phyloP scores from a whole-genome alignment of 2,113 vertebrate species.

The Suncus etruscus region DNA sequence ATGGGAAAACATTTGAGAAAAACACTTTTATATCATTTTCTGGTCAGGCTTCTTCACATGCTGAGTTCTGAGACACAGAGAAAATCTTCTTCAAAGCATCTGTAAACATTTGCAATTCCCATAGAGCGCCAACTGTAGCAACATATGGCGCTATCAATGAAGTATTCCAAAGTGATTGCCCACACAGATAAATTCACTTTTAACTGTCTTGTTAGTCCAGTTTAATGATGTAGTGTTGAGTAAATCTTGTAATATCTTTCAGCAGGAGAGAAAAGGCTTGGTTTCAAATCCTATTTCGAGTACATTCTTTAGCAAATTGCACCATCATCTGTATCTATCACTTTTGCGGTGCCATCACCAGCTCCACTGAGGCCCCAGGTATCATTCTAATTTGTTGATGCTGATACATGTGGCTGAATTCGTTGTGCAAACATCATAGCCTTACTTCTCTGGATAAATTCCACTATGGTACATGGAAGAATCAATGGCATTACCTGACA shows the following conservation, averaged over 20 bases:
- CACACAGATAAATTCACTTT: constrained; percentile 40
- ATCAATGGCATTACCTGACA: not conserved
- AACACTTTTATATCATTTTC: not conserved
- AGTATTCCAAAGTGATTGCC: constrained; percentile 38
- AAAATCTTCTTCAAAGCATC: not conserved
- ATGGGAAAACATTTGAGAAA: not conserved
- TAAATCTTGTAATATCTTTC: not conserved
- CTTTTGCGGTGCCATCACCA: not conserved
- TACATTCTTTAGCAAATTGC: not conserved
- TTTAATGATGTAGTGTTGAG: constrained; percentile 34
- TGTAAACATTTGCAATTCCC: constrained; percentile 65
- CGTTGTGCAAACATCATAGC: not conserved
- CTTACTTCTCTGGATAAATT: too few relatives aligned
- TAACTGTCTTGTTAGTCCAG: constrained; percentile 63
- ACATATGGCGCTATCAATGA: constrained; percentile 46
- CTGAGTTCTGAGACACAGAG: not conserved
- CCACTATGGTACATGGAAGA: not conserved
- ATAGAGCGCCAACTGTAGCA: constrained; percentile 48
- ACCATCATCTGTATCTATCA: not conserved
- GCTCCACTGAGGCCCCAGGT: not conserved
- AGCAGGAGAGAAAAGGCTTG: not conserved
- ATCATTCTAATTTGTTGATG: not conserved
- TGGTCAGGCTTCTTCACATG: not conserved
- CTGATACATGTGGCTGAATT: not conserved
- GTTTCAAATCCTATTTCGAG: not conserved